Evolutionary conservation across 1,140 invertebrate species (phyloP).

Genomic region (Lordiphosa mommai): DNA sequence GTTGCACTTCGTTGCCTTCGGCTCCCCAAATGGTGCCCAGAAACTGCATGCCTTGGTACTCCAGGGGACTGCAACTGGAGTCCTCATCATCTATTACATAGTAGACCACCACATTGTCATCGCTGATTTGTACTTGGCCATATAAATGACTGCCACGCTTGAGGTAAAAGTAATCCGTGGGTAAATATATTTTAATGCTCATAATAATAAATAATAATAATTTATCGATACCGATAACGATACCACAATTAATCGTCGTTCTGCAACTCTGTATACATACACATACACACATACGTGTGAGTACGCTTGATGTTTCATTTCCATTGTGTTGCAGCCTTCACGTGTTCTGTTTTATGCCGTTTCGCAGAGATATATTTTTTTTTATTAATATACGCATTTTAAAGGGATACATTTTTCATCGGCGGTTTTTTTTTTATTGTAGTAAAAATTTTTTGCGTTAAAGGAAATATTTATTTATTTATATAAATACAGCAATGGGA

Average conservation of each 20-base stretch:
- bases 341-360: conserved; percentile 68
- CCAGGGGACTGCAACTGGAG: conserved; percentile 1
- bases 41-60: conserved; percentile 34
- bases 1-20: conserved; percentile 26
- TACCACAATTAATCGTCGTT: conserved; percentile 8
- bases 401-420: conserved; percentile 60
- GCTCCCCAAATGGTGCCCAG: conserved; percentile 37
- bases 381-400: conserved; percentile 54
- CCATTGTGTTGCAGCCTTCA: conserved; percentile 37
- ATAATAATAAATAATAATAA: conserved; percentile 25
- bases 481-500: conserved; percentile 39
- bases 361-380: conserved; percentile 43
- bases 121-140: conserved; percentile 67
- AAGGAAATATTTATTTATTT: conserved; percentile 18
- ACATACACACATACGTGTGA: not conserved
- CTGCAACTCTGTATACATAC: conserved; percentile 6
- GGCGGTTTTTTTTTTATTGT: conserved; percentile 38
- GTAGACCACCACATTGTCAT: conserved; percentile 62
- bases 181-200: conserved; percentile 74
- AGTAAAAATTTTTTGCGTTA: conserved; percentile 41
- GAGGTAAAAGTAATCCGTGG: conserved; percentile 45
- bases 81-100: conserved; percentile 64
- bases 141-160: conserved; percentile 57
- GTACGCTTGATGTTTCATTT: conserved; percentile 33
- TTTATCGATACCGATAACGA: no score